phyloP scores from a whole-genome alignment of 2,113 vertebrate species.

The Microtus ochrogaster region DNA sequence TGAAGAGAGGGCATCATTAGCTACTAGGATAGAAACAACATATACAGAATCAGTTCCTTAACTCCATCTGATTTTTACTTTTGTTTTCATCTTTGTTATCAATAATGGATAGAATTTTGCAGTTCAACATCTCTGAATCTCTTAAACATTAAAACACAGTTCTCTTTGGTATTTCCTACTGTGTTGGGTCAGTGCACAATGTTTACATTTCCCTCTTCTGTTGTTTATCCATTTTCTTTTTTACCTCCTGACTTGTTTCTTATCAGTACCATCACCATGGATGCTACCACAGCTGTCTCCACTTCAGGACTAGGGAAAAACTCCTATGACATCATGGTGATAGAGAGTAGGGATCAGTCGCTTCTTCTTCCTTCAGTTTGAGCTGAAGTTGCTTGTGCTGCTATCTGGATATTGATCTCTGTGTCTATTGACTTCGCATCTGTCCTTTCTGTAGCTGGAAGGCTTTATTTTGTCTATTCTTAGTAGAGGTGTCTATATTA shows the following conservation, averaged over 20 bases:
- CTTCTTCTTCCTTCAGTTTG: neutral
- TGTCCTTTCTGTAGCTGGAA: neutral
- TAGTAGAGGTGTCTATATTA: neutral
- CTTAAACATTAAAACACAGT: neutral
- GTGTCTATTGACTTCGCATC: neutral
- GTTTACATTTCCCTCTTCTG: neutral
- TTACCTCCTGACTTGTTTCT: neutral
- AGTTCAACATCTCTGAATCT: neutral
- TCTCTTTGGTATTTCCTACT: neutral
- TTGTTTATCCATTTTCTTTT: neutral
- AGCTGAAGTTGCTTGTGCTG: neutral
- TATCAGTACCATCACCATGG: neutral
- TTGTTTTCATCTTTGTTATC: neutral
- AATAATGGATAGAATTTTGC: neutral
- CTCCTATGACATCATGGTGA: neutral
- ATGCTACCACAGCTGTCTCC: neutral
- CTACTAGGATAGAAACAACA: neutral
- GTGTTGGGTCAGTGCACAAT: neutral
- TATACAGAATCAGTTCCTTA: neutral
- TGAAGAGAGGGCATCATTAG: neutral
- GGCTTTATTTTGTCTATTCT: neutral
- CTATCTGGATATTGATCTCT: neutral
- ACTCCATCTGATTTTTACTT: neutral
- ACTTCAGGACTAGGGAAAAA: neutral
- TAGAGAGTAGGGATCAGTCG: neutral